Base-by-base conservation (phyloP, 2,888 invertebrate genomes). In the Pseudolycoriella hygida region DNA sequence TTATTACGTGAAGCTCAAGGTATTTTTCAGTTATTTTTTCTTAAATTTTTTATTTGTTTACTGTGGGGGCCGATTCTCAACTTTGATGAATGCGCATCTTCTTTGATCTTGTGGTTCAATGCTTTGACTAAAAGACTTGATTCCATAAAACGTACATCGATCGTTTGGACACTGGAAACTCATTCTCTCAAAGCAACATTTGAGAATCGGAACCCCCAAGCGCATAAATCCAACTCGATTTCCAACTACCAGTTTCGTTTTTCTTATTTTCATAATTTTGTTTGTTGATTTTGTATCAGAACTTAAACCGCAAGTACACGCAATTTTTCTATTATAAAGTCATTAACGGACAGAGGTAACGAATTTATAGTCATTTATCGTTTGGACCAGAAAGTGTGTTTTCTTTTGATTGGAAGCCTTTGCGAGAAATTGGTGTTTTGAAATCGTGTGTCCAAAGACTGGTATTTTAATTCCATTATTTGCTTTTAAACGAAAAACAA, bases 1-100 rank as follows among this genome's bases (percentile, higher is more conserved):
- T 72, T 92, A 45, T 82, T 94, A 77, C 77, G 94, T 49, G 93
- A 93, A 17, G 38, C 44, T n/a, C 44, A 44, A 64, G 34, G 34
- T 34, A 34, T 12, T 34, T 34, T 34, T 34, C 12, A 34, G 15
- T 34, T 34, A 25, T 25, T 25, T 25, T 25, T 25, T 25, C 4
- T 25, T 25, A 25, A 25, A 25, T 6, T 25, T 25, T 4, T 25
- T 25, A 8, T 25, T 4, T 25, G 25, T n/a, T n/a, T n/a, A n/a
- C n/a, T n/a, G 25, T 25, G 25, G 25, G 25, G 25, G 8, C 25
- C n/a, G n/a, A n/a, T n/a, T n/a, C n/a, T n/a, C n/a, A n/a, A n/a
- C n/a, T n/a, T n/a, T n/a, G n/a, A n/a, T n/a, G n/a, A n/a, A n/a
- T n/a, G n/a, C n/a, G n/a, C n/a, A n/a, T n/a, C n/a, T n/a, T n/a